These are phyloP conservation scores for Volucella inanis DNA, from an alignment of 2,888 invertebrate genomes.

Conservation along the genomic window DNA sequence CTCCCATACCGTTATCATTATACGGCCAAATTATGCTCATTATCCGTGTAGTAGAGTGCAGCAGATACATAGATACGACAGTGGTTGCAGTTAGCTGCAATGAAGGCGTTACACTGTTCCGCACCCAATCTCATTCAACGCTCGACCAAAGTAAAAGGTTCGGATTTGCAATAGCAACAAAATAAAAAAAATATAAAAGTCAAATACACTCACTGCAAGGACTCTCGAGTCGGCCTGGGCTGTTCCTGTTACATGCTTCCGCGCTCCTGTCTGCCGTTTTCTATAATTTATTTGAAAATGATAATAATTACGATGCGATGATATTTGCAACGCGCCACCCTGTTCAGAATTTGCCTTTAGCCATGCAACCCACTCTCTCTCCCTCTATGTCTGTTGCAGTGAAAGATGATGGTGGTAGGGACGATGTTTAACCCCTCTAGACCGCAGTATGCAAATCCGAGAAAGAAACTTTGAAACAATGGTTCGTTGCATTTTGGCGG, in stretches of 20 bases:
- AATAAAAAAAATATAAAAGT: conserved; percentile 31
- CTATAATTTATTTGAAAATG: conserved; percentile 75
- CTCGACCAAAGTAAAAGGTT: neutral
- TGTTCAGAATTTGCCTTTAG: neutral
- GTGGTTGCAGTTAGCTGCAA: conserved; percentile 21
- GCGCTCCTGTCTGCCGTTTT: conserved; percentile 63
- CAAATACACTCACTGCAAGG: conserved; percentile 33
- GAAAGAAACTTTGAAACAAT: conserved; percentile 69
- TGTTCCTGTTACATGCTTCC: conserved; percentile 50
- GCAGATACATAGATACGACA: conserved; percentile 42
- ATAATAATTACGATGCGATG: conserved; percentile 75
- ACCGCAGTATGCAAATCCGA: conserved; percentile 73
- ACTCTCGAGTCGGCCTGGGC: conserved; percentile 14
- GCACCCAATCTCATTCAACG: conserved; percentile 23
- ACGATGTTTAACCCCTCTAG: conserved; percentile 46
- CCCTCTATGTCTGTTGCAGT: conserved; percentile 24
- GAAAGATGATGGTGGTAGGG: neutral
- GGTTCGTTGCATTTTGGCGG: conserved; percentile 75
- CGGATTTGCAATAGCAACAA: conserved; percentile 63
- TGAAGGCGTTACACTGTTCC: conserved; percentile 55
- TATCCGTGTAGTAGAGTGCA: conserved; percentile 64
- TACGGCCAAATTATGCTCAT: conserved; percentile 72
- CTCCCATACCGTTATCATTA: conserved; percentile 68
- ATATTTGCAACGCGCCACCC: conserved; percentile 56
- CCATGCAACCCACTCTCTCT: conserved; percentile 17